Percentiles rank a stretch among this genome's conserved stretches.
phyloP scores from a whole-genome alignment of 1,140 invertebrate species.

The Thaumatotibia leucotreta region DNA sequence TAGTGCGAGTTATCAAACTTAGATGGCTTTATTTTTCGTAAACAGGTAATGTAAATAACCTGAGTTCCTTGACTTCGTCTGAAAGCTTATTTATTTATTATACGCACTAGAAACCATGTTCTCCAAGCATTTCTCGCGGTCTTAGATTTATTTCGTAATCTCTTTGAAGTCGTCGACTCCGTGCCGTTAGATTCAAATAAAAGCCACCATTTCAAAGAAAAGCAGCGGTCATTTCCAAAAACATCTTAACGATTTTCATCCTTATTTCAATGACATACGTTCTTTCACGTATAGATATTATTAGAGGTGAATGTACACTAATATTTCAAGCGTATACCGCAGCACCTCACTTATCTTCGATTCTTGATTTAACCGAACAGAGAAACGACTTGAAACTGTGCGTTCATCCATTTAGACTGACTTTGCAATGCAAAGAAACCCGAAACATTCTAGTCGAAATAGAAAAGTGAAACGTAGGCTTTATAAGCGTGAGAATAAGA shows the following conservation, averaged over 20 bases:
- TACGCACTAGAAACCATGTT: neutral
- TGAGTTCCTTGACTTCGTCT: no score
- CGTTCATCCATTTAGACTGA: conserved; percentile 17
- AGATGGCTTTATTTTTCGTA: no score
- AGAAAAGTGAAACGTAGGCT: conserved; percentile 24
- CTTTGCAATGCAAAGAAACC: conserved; percentile 19
- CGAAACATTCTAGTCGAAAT: conserved; percentile 29
- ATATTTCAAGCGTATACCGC: conserved; percentile 52
- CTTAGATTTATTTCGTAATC: neutral
- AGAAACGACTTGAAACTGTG: conserved; percentile 27
- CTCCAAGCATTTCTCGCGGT: neutral
- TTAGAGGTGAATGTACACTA: no score
- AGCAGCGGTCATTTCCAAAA: no score
- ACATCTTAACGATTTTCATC: no score
- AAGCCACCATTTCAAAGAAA: conserved; percentile 40
- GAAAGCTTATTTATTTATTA: neutral
- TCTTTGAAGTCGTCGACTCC: neutral
- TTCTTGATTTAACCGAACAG: conserved; percentile 27
- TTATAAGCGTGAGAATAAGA: conserved; percentile 25
- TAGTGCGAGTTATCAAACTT: no score
- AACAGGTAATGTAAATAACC: no score
- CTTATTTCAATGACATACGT: no score
- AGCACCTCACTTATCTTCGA: conserved; percentile 56
- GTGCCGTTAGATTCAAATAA: neutral
- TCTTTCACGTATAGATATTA: no score